Evolutionary conservation across 2,113 vertebrate genomes (phyloP), one percentile per base, ranked within the genome.

Genomic region (Ceyx cyanopectus): DNA sequence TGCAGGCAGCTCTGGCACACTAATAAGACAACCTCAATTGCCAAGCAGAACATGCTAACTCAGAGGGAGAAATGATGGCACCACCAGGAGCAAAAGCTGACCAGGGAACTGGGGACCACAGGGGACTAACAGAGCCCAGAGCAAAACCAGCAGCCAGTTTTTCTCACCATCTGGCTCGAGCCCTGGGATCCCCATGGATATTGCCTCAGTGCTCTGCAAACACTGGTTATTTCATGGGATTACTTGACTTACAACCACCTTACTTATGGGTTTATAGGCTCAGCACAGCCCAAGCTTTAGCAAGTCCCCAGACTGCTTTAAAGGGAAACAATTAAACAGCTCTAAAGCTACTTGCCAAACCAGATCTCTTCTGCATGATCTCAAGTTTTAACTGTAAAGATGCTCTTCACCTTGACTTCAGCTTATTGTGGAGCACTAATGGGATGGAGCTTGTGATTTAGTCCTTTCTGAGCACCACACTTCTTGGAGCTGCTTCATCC

Each of bases 1-100:
- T 22, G 50, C 17, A 26, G 9, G 9, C 48, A 51, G 34, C 48
- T 37, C 69, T 10, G 23, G 20, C 57, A 24, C 21, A 19, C 7
- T 4, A 41, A 6, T 32, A 32, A 50, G 54, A 53, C 30, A 6
- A 23, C 12, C 53, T 56, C n/a, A 10, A 5, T 7, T 5, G 12
- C 23, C 14, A 7, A 73, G 77, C n/a, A 66, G 50, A 85, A 51
- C 57, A 18, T 72, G 19, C 48, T n/a, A 23, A 26, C 14, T 27
- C 61, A 10, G 27, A 41, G 72, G 0, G 0, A 62, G 41, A 1
- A 0, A 22, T 21, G 9, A 32, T 0, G 8, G 43, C 76, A 32
- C 12, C 37, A 7, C 14, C 82, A 57, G 34, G 27, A 66, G 45
- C 75, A 62, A 45, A 57, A 46, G 54, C 29, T 61, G 45, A 30